phyloP scores from a whole-genome alignment of 37 sponge, comb jelly and placozoan species.

The Halisarca cf. caerulea region DNA sequence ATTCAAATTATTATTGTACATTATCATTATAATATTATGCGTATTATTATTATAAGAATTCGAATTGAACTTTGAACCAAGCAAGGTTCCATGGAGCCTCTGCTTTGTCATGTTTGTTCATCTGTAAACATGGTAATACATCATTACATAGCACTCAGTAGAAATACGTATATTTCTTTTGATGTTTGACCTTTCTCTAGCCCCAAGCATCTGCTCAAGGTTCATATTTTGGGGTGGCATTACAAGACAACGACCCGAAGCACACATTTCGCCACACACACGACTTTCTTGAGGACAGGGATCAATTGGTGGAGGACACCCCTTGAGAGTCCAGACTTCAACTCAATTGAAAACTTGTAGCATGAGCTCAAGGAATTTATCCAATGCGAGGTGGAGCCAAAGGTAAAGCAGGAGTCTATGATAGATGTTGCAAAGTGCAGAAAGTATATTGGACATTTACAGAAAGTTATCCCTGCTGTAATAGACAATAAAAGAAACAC shows the following conservation, averaged over 20 bases:
- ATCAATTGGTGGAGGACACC: constrained; percentile 56
- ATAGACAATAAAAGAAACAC: constrained; percentile 25
- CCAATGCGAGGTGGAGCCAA: constrained; percentile 31
- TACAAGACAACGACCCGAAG: constrained; percentile 46
- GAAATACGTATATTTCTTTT: too few species aligned
- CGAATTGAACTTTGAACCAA: too few species aligned
- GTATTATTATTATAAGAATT: too few species aligned
- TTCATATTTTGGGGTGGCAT: constrained; percentile 14
- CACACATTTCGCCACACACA: constrained; percentile 6
- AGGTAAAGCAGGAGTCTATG: constrained; percentile 12
- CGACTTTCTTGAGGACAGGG: background rate
- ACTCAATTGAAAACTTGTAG: constrained; percentile 43
- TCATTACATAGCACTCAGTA: too few species aligned
- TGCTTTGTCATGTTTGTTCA: too few species aligned
- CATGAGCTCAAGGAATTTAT: constrained; percentile 33
- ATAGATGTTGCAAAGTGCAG: constrained; percentile 12
- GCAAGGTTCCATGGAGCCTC: too few species aligned
- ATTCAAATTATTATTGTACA: too few species aligned
- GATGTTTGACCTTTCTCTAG: background rate
- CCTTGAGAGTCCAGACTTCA: constrained; percentile 34
- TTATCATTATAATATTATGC: too few species aligned
- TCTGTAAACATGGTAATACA: too few species aligned
- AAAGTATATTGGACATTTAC: constrained; percentile 27
- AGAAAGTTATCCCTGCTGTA: constrained; percentile 27
- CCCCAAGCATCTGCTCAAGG: background rate